Evolutionary conservation across 2,113 vertebrate species (phyloP).

Genomic region (Eurystomus gularis): DNA sequence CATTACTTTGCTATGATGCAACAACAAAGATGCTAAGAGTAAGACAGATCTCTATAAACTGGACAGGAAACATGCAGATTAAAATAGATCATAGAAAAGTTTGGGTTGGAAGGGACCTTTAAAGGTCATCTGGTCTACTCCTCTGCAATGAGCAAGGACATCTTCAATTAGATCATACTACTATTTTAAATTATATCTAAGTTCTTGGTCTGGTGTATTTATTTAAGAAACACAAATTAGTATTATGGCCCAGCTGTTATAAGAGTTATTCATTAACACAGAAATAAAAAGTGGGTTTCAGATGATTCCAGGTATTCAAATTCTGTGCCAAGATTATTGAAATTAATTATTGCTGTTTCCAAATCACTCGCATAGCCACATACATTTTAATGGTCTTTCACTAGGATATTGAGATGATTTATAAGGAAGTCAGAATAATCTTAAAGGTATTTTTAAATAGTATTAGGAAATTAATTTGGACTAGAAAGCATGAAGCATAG

Average conservation of each 20-base stretch:
- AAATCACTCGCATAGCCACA: neutral
- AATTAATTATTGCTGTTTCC: neutral
- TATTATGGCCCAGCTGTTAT: neutral
- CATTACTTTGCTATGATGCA: neutral
- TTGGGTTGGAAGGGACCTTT: neutral
- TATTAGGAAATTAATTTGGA: neutral
- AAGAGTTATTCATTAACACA: neutral
- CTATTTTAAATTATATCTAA: neutral
- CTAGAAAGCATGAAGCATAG: neutral
- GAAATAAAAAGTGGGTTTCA: neutral
- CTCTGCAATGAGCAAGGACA: neutral
- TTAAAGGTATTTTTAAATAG: neutral
- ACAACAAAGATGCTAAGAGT: neutral
- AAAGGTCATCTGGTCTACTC: neutral
- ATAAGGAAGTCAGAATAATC: neutral
- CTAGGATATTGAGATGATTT: neutral
- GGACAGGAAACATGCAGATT: neutral
- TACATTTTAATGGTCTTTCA: neutral
- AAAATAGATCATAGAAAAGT: neutral
- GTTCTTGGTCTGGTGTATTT: neutral
- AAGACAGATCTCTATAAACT: neutral
- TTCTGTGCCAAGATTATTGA: neutral
- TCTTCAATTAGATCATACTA: neutral
- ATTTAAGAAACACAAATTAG: neutral
- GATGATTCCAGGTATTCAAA: neutral